These are phyloP conservation scores for Augochlora pura DNA, from an alignment of 1,140 invertebrate genomes.

Conservation along the genomic window DNA sequence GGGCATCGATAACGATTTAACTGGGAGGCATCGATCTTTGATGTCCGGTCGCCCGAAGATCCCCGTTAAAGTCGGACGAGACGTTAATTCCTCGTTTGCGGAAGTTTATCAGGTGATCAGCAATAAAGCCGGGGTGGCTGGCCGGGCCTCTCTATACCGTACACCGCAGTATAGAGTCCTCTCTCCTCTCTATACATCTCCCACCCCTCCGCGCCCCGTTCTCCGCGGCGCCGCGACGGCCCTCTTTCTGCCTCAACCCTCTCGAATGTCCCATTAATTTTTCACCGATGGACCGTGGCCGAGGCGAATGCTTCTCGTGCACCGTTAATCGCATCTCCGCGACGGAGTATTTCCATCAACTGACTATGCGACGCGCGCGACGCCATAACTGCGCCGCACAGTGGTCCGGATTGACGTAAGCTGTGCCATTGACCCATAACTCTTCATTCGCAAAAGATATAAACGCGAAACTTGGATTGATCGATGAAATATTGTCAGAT, in stretches of 20 bases:
- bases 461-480: too few species aligned
- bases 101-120: conserved; percentile 38
- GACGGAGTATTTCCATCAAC: not conserved
- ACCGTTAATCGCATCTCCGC: not conserved
- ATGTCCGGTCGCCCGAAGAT: not conserved
- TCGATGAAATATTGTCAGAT: too few species aligned
- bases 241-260: not conserved
- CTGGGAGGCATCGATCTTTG: not conserved
- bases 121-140: conserved; percentile 7
- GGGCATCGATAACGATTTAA: conserved; percentile 2
- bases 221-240: too few species aligned
- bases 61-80: conserved; percentile 23
- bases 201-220: not conserved
- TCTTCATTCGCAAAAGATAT: too few species aligned
- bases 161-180: not conserved
- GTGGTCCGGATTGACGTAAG: too few species aligned
- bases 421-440: too few species aligned
- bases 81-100: conserved; percentile 35
- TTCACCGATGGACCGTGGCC: not conserved
- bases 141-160: not conserved
- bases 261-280: conserved; percentile 18
- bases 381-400: too few species aligned
- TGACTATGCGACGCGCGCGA: not conserved
- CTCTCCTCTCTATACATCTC: not conserved
- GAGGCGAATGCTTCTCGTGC: not conserved